These are phyloP conservation scores for Acanthopagrus latus DNA, from an alignment of 2,797 vertebrate species.

Conservation along the genomic window DNA sequence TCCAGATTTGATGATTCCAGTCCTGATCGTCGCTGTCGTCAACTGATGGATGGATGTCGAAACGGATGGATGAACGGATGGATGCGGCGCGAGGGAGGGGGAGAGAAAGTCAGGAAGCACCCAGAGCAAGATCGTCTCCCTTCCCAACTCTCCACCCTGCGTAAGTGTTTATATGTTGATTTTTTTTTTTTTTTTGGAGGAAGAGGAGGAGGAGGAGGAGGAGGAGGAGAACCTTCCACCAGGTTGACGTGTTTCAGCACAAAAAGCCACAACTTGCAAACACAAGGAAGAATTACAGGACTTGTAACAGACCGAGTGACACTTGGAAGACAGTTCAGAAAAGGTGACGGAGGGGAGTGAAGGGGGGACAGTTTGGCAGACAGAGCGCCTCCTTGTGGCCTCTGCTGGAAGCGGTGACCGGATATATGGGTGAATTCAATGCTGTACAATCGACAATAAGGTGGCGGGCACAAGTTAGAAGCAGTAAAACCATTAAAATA, in stretches of 20 bases:
- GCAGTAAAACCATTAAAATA: slow-evolving; percentile 84
- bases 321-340: slow-evolving; percentile 81
- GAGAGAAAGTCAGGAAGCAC: slow-evolving; percentile 43
- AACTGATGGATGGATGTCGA: slow-evolving; percentile 62
- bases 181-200: background rate
- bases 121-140: slow-evolving; percentile 17
- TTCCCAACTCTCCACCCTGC: slow-evolving; percentile 11
- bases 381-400: slow-evolving; percentile 56
- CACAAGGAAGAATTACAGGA: slow-evolving; percentile 56
- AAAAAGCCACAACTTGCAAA: slow-evolving; percentile 73
- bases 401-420: slow-evolving; percentile 45
- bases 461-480: slow-evolving; percentile 76
- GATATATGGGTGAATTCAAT: slow-evolving; percentile 61
- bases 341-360: slow-evolving; percentile 1
- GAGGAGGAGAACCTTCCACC: slow-evolving; percentile 15
- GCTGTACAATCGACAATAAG: slow-evolving; percentile 78
- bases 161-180: background rate
- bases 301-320: slow-evolving; percentile 80
- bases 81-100: slow-evolving; percentile 39
- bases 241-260: slow-evolving; percentile 61
- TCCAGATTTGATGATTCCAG: slow-evolving; percentile 80
- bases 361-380: slow-evolving; percentile 45
- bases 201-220: background rate
- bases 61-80: slow-evolving; percentile 66
- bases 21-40: slow-evolving; percentile 62